Percentiles rank a stretch among this genome's conserved stretches.
phyloP scores from a whole-genome alignment of 2,888 invertebrate species.

The Parthenolecanium corni region DNA sequence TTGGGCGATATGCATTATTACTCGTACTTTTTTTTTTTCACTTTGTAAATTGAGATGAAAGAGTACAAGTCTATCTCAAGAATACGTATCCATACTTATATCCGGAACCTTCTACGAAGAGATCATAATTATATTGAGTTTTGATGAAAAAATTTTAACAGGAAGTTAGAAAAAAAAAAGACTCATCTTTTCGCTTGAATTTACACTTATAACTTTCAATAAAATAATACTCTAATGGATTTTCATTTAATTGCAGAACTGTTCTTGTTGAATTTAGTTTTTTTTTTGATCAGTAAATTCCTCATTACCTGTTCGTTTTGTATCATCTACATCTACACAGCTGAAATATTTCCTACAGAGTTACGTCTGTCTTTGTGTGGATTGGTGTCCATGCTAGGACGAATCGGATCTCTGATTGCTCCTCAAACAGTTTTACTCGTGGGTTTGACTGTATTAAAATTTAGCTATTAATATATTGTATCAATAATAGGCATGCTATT shows the following conservation, averaged over 20 bases:
- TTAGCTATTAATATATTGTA: background rate
- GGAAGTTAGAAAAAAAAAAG: too few species aligned
- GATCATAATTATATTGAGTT: too few species aligned
- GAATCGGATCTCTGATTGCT: constrained; percentile 30
- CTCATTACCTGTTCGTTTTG: constrained; percentile 28
- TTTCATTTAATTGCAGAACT: background rate
- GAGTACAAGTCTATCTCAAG: background rate
- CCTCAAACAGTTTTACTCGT: constrained; percentile 30
- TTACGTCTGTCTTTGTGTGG: constrained; percentile 29
- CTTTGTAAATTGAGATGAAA: background rate
- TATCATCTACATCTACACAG: constrained; percentile 30
- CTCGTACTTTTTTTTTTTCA: background rate
- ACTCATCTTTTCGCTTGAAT: too few species aligned
- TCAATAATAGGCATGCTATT: background rate
- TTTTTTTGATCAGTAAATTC: constrained; percentile 29
- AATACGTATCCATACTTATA: background rate
- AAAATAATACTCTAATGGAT: too few species aligned
- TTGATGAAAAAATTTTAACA: too few species aligned
- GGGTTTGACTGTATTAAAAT: background rate
- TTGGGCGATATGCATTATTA: constrained; percentile 29
- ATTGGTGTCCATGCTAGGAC: constrained; percentile 30
- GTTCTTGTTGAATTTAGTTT: background rate
- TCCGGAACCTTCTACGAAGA: too few species aligned
- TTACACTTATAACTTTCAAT: too few species aligned
- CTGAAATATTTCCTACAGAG: constrained; percentile 32